Evolutionary conservation across 2,797 vertebrate genomes (phyloP), one percentile per base, ranked within the genome.

Genomic region (Chelon auratus): DNA sequence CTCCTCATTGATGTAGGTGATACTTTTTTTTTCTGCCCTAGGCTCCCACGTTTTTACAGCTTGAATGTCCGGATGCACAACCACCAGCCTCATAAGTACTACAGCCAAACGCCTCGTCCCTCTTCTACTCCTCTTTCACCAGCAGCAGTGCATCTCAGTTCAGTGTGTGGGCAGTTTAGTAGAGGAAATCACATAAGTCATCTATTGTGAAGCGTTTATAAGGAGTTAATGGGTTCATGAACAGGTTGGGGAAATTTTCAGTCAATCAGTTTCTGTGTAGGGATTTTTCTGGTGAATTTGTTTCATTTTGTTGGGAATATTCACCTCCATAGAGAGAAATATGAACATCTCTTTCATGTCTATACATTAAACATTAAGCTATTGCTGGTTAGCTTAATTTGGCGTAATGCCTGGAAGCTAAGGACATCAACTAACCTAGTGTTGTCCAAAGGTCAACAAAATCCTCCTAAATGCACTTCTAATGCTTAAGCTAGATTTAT

Each of bases 1-100:
- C 57, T 74, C 66, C 63, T 70, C 72, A 62, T 10, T 71, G 80
- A 82, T 87, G 70, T 40, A 70, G 76, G 76, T 81, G 80, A 75
- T 79, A 72, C 68, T 82, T 63, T 4, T 40, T 72, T 66, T 62
- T 69, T 54, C 37, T 62, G 26, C 57, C 9, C 13, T 2, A 45
- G 20, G 56, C 80, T 70, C 89, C 77, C 55, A 82, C 72, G 15
- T 68, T 26, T 53, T 64, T 9, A 37, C 60, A 3, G 33, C 70
- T 63, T 56, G 50, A 63, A 59, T 53, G 45, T 57, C 55, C 67
- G 36, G 60, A 80, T 66, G 61, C 63, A 48, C 42, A 62, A 51
- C 69, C 68, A 53, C 14, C 67, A 15, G 39, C 61, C 36, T 72
- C 45, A 37, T 20, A 22, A 30, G 59, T 17, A 10, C 58, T 7